phyloP scores from a whole-genome alignment of 2,113 vertebrate genomes.

The Anolis carolinensis region DNA sequence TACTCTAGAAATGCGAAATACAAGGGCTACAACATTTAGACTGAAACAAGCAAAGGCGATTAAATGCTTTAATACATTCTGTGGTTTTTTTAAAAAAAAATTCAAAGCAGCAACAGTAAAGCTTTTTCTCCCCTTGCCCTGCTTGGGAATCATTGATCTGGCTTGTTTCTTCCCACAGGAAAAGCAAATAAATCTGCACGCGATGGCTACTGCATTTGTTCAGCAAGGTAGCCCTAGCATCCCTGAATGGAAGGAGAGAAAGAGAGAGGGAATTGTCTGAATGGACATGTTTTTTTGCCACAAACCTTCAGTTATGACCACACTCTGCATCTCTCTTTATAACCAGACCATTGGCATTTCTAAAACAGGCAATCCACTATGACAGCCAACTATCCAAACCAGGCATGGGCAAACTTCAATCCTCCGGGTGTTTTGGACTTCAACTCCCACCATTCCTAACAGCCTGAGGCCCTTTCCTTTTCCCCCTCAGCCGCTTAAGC shows the following conservation, averaged over 20 bases:
- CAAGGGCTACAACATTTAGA: constrained; percentile 51
- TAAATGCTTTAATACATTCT: constrained; percentile 66
- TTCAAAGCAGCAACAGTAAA: background rate
- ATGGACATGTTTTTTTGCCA: constrained; percentile 45
- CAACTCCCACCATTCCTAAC: too few relatives aligned
- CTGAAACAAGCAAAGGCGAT: constrained; percentile 66
- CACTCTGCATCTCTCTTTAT: constrained; percentile 41
- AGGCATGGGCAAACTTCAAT: too few relatives aligned
- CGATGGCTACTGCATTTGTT: constrained; percentile 59
- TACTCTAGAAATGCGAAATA: constrained; percentile 59
- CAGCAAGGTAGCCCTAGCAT: constrained; percentile 51
- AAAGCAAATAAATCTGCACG: constrained; percentile 59
- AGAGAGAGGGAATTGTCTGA: constrained; percentile 32
- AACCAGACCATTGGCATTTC: constrained; percentile 37
- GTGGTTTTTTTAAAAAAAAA: constrained; percentile 52
- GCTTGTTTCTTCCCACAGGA: constrained; percentile 55
- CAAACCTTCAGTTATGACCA: constrained; percentile 38
- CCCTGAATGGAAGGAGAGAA: constrained; percentile 41
- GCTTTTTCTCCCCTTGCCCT: background rate
- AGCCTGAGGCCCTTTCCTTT: too few relatives aligned
- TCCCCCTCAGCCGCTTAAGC: too few relatives aligned
- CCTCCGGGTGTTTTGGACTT: too few relatives aligned
- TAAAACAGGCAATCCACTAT: constrained; percentile 38
- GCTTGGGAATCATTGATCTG: constrained; percentile 67
- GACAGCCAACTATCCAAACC: constrained; percentile 11